Evolutionary conservation across 2,888 invertebrate species (phyloP).

Genomic region (Drosophila subquinaria): DNA sequence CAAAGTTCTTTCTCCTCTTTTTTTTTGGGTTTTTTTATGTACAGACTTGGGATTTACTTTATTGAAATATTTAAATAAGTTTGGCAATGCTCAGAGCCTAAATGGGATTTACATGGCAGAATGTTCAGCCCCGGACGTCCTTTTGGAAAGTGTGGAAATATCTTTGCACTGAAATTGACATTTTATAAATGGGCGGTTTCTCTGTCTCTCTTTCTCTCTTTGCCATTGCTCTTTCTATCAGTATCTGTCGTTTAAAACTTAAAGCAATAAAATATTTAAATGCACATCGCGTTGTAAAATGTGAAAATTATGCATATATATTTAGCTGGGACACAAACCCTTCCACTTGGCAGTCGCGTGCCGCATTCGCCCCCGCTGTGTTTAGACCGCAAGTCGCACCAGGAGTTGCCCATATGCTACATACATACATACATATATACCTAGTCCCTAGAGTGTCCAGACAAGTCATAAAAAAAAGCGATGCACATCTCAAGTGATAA

Average conservation of each 20-base stretch:
- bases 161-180: conserved; percentile 77
- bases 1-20: conserved; percentile 38
- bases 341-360: conserved; percentile 57
- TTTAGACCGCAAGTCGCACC: conserved; percentile 67
- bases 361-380: conserved; percentile 66
- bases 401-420: conserved; percentile 63
- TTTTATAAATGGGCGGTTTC: conserved; percentile 78
- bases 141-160: conserved; percentile 57
- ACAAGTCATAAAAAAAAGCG: conserved; percentile 50
- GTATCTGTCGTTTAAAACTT: conserved; percentile 47
- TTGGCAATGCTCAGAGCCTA: conserved; percentile 80
- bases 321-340: conserved; percentile 69
- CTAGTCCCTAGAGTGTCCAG: conserved; percentile 27
- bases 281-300: conserved; percentile 55
- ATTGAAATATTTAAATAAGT: conserved; percentile 84
- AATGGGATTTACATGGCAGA: conserved; percentile 73
- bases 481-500: conserved; percentile 49
- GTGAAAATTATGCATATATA: conserved; percentile 72
- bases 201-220: background rate
- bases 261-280: conserved; percentile 78
- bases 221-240: background rate
- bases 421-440: conserved; percentile 4
- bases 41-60: conserved; percentile 80
- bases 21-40: conserved; percentile 47
- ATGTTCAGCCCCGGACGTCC: conserved; percentile 40